These are phyloP conservation scores for Sarcophaga bullata DNA, from an alignment of 1,140 invertebrate species.

Conservation along the genomic window DNA sequence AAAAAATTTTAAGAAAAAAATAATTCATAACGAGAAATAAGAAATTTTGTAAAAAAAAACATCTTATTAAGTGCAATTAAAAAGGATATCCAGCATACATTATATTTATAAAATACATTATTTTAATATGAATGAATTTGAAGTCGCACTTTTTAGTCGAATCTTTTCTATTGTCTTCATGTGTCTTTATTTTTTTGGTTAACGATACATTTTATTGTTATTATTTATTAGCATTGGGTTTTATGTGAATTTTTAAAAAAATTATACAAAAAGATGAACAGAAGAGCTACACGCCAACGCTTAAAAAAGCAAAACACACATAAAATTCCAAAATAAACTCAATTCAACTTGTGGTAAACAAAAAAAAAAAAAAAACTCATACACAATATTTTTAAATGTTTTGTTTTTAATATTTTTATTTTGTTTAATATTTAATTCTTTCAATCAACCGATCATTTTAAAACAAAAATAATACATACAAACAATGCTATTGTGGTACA, in stretches of 20 bases:
- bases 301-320: not conserved
- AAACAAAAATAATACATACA: not conserved
- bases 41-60: too few relatives aligned
- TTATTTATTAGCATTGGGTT: not conserved
- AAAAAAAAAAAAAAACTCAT: not conserved
- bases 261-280: not conserved
- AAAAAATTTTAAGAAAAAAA: too few relatives aligned
- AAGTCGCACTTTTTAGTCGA: too few relatives aligned
- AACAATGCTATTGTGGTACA: too few relatives aligned
- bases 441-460: slow-evolving; percentile 14
- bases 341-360: slow-evolving; percentile 14
- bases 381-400: not conserved
- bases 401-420: not conserved
- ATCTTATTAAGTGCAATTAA: too few relatives aligned
- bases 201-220: not conserved
- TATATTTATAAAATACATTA: too few relatives aligned
- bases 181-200: not conserved
- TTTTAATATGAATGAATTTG: too few relatives aligned
- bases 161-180: too few relatives aligned
- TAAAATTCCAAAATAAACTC: not conserved
- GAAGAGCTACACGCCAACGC: not conserved
- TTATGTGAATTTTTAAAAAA: slow-evolving; percentile 16
- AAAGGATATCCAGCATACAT: too few relatives aligned
- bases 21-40: too few relatives aligned
- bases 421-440: slow-evolving; percentile 12